A percentile compares a stretch with the other conserved stretches of the same genome.
phyloP scores from a whole-genome alignment of 2,888 invertebrate genomes.

The Tricholauxania praeusta region DNA sequence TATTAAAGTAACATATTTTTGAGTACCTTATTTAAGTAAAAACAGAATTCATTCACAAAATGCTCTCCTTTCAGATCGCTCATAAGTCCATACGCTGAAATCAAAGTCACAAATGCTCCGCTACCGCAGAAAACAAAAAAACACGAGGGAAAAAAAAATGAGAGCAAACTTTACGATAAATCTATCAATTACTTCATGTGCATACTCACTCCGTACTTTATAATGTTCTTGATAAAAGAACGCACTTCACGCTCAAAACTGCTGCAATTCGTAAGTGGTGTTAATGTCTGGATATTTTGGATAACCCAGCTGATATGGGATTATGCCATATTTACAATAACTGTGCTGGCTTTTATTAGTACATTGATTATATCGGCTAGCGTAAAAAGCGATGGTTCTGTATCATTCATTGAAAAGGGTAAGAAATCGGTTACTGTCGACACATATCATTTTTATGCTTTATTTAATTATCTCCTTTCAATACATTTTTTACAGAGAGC shows the following conservation, averaged over 20 bases:
- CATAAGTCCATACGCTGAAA: constrained; percentile 44
- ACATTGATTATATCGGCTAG: constrained; percentile 69
- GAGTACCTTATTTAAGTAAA: no score
- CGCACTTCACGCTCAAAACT: constrained; percentile 77
- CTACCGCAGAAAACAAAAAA: constrained; percentile 72
- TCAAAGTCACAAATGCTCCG: constrained; percentile 74
- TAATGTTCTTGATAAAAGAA: constrained; percentile 74
- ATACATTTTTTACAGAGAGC: not conserved
- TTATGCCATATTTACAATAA: constrained; percentile 73
- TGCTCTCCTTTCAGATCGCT: constrained; percentile 38
- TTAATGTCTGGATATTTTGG: constrained; percentile 78
- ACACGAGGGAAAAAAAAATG: constrained; percentile 32
- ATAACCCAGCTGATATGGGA: constrained; percentile 72
- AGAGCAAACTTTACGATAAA: constrained; percentile 69
- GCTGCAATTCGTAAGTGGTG: constrained; percentile 79
- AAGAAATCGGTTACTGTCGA: constrained; percentile 10
- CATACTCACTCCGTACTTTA: constrained; percentile 74
- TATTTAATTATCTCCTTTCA: not conserved
- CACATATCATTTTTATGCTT: not conserved
- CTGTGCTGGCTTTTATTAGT: constrained; percentile 73
- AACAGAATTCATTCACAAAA: no score
- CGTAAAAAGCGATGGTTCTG: constrained; percentile 73
- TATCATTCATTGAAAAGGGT: constrained; percentile 47
- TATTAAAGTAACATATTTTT: no score
- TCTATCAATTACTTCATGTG: constrained; percentile 56